Evolutionary conservation across 2,797 vertebrate genomes (phyloP).

Genomic region (Sebastes vulpes): DNA sequence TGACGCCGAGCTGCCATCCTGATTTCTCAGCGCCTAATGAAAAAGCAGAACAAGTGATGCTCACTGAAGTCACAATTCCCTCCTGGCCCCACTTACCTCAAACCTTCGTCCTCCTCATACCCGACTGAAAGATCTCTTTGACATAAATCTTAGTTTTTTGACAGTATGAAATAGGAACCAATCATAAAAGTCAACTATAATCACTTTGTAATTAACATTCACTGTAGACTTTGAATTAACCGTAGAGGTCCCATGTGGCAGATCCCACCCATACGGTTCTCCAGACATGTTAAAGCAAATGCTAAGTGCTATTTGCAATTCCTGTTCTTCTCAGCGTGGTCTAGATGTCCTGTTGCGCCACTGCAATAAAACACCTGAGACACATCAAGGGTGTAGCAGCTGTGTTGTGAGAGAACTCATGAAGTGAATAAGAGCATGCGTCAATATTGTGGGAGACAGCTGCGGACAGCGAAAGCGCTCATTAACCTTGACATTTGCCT

Average conservation of each 20-base stretch:
- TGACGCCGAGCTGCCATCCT: constrained; percentile 45
- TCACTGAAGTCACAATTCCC: constrained; percentile 22
- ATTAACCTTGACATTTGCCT: constrained; percentile 22
- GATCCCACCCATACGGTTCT: neutral
- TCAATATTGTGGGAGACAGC: neutral
- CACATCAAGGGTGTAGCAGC: constrained; percentile 26
- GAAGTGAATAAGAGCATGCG: constrained; percentile 16
- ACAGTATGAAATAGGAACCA: neutral
- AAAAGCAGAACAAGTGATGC: constrained; percentile 36
- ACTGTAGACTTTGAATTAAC: neutral
- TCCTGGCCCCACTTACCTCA: constrained; percentile 21
- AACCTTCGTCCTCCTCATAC: neutral
- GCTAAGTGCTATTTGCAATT: constrained; percentile 30
- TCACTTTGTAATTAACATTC: neutral
- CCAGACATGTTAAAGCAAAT: constrained; percentile 3
- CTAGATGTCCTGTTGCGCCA: constrained; percentile 16
- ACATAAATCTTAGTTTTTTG: neutral
- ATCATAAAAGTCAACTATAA: neutral
- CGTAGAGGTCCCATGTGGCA: neutral
- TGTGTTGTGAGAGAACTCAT: constrained; percentile 45
- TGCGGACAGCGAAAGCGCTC: neutral
- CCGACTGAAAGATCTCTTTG: neutral
- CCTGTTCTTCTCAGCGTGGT: constrained; percentile 26
- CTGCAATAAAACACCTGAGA: constrained; percentile 53
- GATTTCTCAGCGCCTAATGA: constrained; percentile 32